Evolutionary conservation across 2,797 vertebrate species (phyloP), one percentile per base, ranked within the genome.

Genomic region (Etheostoma nigrum): DNA sequence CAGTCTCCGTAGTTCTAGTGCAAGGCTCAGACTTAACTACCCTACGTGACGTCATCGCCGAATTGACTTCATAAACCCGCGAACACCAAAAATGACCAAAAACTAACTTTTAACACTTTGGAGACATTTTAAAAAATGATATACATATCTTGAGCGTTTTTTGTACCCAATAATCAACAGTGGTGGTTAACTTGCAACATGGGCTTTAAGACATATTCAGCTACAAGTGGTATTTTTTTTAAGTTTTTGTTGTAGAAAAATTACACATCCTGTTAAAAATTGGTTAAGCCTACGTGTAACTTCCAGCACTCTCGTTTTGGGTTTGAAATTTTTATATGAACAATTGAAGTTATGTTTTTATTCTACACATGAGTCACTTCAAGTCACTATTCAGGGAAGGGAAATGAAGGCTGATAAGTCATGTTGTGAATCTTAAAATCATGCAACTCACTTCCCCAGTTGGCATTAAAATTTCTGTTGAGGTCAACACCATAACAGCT

Each of bases 391-490:
- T 25, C 10, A 15, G n/a, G n/a, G n/a, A n/a, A 58, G 16, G 48
- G 12, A 60, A 36, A 54, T 14, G 15, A 61, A 10, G 19, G 23
- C 14, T 55, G 19, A 59, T 23, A 27, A 13, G 16, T 55, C 13
- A 48, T n/a, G 16, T 1, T 44, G 44, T 21, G 44, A 64, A 59
- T 58, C 23, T n/a, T 63, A 9, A 55, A 45, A 49, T 21, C 16
- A 11, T 44, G 7, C 7, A 40, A 82, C 90, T 88, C 92, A 96
- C 95, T 94, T 83, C 94, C 95, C 95, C 95, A 96, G 49, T 92
- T 93, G 45, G 90, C 91, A 53, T 94, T 84, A 80, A 96, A 95
- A 73, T 96, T 96, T 58, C 94, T 25, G 77, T 96, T 96, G 74
- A 97, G 93, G 74, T 96, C 96, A 11, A 93, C 90, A 5, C 95